These are phyloP conservation scores for Myotis findleyi DNA, from an alignment of 2,797 vertebrate species.

Conservation along the genomic window DNA sequence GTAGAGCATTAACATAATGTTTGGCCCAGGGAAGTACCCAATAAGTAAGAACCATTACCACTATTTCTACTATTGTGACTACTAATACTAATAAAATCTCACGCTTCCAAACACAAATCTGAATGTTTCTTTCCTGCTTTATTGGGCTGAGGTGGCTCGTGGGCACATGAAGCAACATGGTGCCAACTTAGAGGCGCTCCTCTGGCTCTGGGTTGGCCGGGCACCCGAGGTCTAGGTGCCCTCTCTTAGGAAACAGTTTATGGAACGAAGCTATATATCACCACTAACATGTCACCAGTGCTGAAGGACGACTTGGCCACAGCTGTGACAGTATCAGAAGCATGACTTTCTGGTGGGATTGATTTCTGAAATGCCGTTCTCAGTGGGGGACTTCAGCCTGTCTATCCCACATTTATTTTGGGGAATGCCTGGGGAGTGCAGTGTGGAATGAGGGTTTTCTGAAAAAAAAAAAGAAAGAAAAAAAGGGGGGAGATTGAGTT, in stretches of 20 bases:
- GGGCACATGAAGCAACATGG: neutral
- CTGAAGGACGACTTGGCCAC: neutral
- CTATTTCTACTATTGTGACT: neutral
- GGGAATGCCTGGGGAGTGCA: neutral
- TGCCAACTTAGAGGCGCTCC: neutral
- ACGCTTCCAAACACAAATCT: neutral
- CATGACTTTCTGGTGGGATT: slow-evolving; percentile 42
- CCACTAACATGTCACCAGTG: neutral
- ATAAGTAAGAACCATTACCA: neutral
- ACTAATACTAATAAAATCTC: neutral
- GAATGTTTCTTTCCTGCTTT: neutral
- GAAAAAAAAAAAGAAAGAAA: too few species aligned
- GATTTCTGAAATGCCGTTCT: slow-evolving; percentile 39
- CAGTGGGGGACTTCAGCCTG: slow-evolving; percentile 25
- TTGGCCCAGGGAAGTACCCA: neutral
- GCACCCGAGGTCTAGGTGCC: neutral
- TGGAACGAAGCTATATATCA: neutral
- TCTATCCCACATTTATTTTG: slow-evolving; percentile 15
- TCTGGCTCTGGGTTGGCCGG: neutral
- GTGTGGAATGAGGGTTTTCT: neutral
- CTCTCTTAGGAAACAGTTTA: neutral
- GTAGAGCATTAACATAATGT: neutral
- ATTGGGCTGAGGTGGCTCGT: neutral
- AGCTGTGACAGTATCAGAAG: neutral
- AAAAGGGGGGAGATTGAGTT: neutral